Evolutionary conservation across 2,888 invertebrate species (phyloP).

Genomic region (Mythimna impura): DNA sequence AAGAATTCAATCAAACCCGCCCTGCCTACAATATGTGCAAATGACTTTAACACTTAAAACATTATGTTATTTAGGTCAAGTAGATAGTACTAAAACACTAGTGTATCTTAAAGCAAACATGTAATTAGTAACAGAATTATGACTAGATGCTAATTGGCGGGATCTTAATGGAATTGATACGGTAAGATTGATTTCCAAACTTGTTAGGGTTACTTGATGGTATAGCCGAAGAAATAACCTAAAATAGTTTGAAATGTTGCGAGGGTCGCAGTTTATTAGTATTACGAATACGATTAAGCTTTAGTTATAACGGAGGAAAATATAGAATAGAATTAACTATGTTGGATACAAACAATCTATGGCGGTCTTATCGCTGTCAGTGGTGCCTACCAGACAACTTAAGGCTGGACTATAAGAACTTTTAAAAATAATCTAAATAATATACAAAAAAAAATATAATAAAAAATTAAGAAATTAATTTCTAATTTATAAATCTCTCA

Average conservation of each 20-base stretch:
- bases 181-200: constrained; percentile 38
- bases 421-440: too few relatives aligned
- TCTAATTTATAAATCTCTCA: too few relatives aligned
- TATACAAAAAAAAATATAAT: too few relatives aligned
- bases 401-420: too few relatives aligned
- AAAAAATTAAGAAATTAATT: too few relatives aligned
- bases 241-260: neutral
- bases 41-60: constrained; percentile 58
- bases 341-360: neutral
- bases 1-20: constrained; percentile 59
- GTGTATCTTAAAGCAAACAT: constrained; percentile 70
- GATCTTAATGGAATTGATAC: constrained; percentile 64
- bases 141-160: constrained; percentile 71
- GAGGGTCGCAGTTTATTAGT: too few relatives aligned
- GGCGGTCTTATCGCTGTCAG: too few relatives aligned
- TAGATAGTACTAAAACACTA: constrained; percentile 61
- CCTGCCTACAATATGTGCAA: constrained; percentile 60
- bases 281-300: too few relatives aligned
- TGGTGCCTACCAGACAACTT: too few relatives aligned
- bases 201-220: constrained; percentile 33
- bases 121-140: constrained; percentile 75
- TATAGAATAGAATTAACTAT: neutral
- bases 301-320: neutral
- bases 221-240: neutral
- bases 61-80: constrained; percentile 68